Base-by-base conservation (phyloP, 1,140 invertebrate species). In the Onthophagus taurus region DNA sequence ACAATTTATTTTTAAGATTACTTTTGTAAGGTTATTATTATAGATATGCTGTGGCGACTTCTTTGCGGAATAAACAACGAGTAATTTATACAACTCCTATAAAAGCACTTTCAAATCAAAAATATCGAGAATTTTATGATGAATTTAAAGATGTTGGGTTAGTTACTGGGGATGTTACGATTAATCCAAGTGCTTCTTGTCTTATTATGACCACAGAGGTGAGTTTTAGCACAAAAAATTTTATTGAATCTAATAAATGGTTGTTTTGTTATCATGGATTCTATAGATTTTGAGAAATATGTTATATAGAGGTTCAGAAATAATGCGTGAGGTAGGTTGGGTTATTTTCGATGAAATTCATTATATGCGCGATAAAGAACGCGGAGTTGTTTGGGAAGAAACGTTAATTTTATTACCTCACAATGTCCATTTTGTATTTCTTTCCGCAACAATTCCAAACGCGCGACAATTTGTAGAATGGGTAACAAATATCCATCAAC, bases 321-420 rank as follows among this genome's bases (percentile, higher is more conserved):
- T 94, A 7, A 98, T 97, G 83, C 74, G 94, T 52, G 97, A 99
- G 78, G 93, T 99, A 3, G 96, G 93, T 34, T 99, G 96, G 97
- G 96, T 99, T 7, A 76, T 99, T 38, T 99, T 99, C 72, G 97
- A 99, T 68, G 97, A 99, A 73, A 99, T 99, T 60, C 97, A 99
- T 72, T 99, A 99, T 63, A 99, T 99, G 96, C 73, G 97, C 63
- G 94, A 99, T 59, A 97, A 97, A 72, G 94, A 98, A 66, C 74
- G 97, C 67, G 97, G 97, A 33, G 95, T 99, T 14, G 96, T 97
- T 3, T 99, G 97, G 97, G 95, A 97, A 75, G 97, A 99, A 73
- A 97, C 96, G 0, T 77, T 99, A 12, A 99, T 99, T 60, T 70
- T 99, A 12, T 66, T 99, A 17, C 95, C 95, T 1, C 91, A 98